These are phyloP conservation scores for Plotosus lineatus DNA, from an alignment of 2,113 vertebrate species.

Conservation along the genomic window DNA sequence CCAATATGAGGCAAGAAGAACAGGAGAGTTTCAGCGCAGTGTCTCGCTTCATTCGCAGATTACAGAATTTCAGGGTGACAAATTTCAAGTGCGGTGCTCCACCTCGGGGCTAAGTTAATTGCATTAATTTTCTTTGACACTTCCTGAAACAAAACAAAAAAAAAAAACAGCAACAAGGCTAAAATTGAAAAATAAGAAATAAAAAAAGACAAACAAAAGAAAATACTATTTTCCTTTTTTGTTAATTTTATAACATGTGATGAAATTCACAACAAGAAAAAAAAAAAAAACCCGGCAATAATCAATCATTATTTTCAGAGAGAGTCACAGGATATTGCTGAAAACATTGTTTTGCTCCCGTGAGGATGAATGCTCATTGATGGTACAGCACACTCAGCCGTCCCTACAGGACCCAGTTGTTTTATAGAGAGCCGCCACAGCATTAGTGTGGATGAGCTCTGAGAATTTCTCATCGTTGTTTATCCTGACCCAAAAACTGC, in stretches of 20 bases:
- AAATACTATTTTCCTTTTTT: neutral
- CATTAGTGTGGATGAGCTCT: conserved; percentile 57
- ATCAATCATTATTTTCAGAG: conserved; percentile 79
- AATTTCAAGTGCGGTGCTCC: conserved; percentile 69
- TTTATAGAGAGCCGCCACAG: conserved; percentile 57
- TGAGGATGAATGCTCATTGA: conserved; percentile 72
- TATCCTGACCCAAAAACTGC: conserved; percentile 52
- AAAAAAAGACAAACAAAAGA: conserved; percentile 49
- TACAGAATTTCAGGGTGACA: conserved; percentile 77
- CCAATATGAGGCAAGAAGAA: conserved; percentile 59
- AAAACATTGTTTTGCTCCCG: conserved; percentile 71
- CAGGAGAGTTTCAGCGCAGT: conserved; percentile 54
- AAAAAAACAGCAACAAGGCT: conserved; percentile 46
- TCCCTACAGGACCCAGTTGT: conserved; percentile 65
- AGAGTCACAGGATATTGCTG: conserved; percentile 66
- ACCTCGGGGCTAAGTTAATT: conserved; percentile 75
- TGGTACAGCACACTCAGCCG: conserved; percentile 71
- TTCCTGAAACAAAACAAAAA: conserved; percentile 64
- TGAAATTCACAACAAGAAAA: conserved; percentile 60
- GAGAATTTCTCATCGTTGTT: conserved; percentile 41
- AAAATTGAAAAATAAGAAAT: conserved; percentile 42
- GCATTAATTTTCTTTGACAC: conserved; percentile 74
- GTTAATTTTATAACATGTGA: conserved; percentile 16
- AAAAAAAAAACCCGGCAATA: conserved; percentile 70
- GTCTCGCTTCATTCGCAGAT: conserved; percentile 70